Evolutionary conservation across 2,113 vertebrate genomes (phyloP), one percentile per base, ranked within the genome.

Genomic region (Arenaria interpres): DNA sequence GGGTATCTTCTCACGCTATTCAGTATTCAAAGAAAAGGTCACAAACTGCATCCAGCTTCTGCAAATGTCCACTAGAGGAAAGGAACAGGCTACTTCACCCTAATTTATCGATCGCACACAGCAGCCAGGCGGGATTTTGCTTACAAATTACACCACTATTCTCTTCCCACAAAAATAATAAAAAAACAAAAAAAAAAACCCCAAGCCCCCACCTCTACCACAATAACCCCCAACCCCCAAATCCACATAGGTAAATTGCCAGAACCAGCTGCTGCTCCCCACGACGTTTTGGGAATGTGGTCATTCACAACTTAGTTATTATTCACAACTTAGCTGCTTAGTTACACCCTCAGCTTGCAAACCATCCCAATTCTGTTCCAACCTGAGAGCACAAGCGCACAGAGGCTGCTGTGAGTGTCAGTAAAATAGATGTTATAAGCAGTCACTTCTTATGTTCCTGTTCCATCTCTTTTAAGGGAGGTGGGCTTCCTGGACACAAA

Each of bases 361-460:
- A 76, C 32, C 50, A 27, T 37, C 37, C 43, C 24, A 62, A 53
- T 59, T 21, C 37, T 77, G 9, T 20, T 60, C 33, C 39, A 27
- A 43, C 14, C 54, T 0, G 0, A 0, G 0, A 74, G 39, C n/a
- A 41, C 12, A 64, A 80, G 27, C 14, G 9, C 25, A 48, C 22
- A 39, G n/a, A n/a, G 16, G 50, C 12, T 77, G 28, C 41, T 43
- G 18, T 1, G 4, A 77, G 10, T 27, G 6, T 39, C 27, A 43
- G 21, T 24, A 73, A 83, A 88, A 56, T 18, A 18, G 6, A 25
- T 1, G 13, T 7, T 43, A 60, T 5, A 60, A 76, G 21, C 37
- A 84, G 53, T 22, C 14, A 6, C 7, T 71, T 78, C 54, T 80
- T 27, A 27, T n/a, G 13, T 30, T 30, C 57, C 62, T 54, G 45